A percentile compares a stretch with the other conserved stretches of the same genome.
These are phyloP conservation scores for Cyclophora punctaria DNA, from an alignment of 2,888 invertebrate species.

Conservation along the genomic window DNA sequence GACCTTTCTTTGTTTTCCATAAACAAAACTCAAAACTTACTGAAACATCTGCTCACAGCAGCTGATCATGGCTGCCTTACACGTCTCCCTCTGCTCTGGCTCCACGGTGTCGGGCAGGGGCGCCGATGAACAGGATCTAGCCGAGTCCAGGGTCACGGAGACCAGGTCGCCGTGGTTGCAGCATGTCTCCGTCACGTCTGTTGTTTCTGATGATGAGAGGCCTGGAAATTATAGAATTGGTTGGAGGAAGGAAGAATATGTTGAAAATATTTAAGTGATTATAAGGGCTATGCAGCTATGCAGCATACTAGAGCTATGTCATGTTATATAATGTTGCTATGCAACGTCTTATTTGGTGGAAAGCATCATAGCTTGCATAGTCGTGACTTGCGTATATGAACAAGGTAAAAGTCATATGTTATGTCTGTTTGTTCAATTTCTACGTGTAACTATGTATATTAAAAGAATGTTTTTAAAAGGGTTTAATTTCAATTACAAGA, in stretches of 20 bases:
- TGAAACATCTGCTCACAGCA: slow-evolving; percentile 46
- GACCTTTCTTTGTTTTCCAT: neutral
- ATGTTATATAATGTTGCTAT: too few species aligned
- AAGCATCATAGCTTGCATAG: too few species aligned
- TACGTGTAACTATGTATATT: too few species aligned
- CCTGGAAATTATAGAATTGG: slow-evolving; percentile 20
- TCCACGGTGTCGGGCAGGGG: slow-evolving; percentile 38
- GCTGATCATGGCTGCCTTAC: slow-evolving; percentile 27
- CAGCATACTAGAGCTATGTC: neutral
- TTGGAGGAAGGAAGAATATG: neutral
- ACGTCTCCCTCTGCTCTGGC: slow-evolving; percentile 31
- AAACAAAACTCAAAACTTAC: slow-evolving; percentile 26
- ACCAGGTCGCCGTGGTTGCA: slow-evolving; percentile 40
- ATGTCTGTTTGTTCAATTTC: too few species aligned
- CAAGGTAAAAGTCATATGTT: too few species aligned
- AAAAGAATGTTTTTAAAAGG: too few species aligned
- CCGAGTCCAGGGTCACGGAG: slow-evolving; percentile 23
- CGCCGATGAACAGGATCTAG: slow-evolving; percentile 27
- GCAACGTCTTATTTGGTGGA: too few species aligned
- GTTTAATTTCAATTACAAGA: too few species aligned
- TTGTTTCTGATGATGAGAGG: slow-evolving; percentile 38
- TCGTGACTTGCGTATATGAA: too few species aligned
- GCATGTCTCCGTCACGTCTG: slow-evolving; percentile 41
- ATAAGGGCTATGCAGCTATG: neutral
- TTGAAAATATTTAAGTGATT: neutral